A percentile compares a stretch with the other conserved stretches of the same genome.
phyloP scores from a whole-genome alignment of 2,113 vertebrate genomes.

The Oncorhynchus masou region DNA sequence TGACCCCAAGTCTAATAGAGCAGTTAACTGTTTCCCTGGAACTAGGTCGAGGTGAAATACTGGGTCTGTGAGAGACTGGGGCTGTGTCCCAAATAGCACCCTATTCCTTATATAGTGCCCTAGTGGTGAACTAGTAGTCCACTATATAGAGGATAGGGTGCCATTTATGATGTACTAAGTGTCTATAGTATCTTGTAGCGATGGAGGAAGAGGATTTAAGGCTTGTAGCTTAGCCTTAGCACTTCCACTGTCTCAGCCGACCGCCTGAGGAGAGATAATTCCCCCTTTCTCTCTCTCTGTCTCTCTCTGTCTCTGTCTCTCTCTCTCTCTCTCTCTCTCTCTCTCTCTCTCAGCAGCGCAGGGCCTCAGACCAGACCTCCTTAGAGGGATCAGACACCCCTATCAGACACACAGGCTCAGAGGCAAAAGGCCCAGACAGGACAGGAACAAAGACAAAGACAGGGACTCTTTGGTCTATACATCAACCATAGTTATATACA shows the following conservation, averaged over 20 bases:
- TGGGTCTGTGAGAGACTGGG: too few species aligned
- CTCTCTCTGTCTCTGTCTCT: constrained; percentile 9
- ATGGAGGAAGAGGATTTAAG: background rate
- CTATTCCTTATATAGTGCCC: too few species aligned
- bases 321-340: background rate
- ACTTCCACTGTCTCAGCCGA: background rate
- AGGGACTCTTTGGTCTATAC: too few species aligned
- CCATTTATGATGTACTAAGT: background rate
- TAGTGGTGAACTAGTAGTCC: too few species aligned
- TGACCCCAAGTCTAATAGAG: too few species aligned
- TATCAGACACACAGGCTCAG: constrained; percentile 11
- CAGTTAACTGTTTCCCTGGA: too few species aligned
- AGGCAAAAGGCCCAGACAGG: background rate
- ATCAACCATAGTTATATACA: too few species aligned
- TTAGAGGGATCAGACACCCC: too few species aligned
- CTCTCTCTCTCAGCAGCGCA: background rate
- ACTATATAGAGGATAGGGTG: too few species aligned
- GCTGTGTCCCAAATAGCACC: too few species aligned
- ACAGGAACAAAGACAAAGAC: background rate
- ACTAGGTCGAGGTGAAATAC: too few species aligned
- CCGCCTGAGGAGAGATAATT: constrained; percentile 26
- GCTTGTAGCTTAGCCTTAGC: background rate
- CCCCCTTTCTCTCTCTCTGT: background rate
- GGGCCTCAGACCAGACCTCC: background rate
- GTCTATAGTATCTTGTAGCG: background rate